Evolutionary conservation across 2,888 invertebrate species (phyloP), one percentile per base, ranked within the genome.

Genomic region (Parnassius mnemosyne): DNA sequence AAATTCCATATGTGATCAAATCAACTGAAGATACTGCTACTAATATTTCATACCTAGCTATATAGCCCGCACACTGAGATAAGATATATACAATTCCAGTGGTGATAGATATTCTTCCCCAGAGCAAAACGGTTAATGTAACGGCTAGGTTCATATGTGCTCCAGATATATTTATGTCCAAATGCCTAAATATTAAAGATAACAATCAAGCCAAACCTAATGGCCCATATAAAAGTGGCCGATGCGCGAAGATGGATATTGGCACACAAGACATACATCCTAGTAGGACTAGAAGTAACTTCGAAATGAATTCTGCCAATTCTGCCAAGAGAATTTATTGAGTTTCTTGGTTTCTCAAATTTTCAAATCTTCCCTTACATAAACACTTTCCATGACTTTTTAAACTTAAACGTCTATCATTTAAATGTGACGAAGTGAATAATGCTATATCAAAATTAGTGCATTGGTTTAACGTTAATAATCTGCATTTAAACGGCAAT

Each of bases 101-200:
- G 54, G 92, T 79, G 1, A 93, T 77, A 2, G 93, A 89, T 47
- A 93, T 87, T 25, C 85, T 79, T 0, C 94, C 94, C 73, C 93
- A 89, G 50, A 95, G 78, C 1, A 94, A 86, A 0, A 95, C 93
- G 0, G 94, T 94, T 5, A 95, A 77, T 0, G 95, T 95, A 1
- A 95, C 94, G 0, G 94, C 92, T 0, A 95, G 95, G 81, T 95
- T 95, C 66, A 95, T 77, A 75, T 95, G 95, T 0, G 94, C 94
- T 9, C 94, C 94, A 13, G 95, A 95, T 41, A 95, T 16, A n/a
- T n/a, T n/a, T 91, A 73, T 95, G 95, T 1, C 94, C 95, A 66
- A 95, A 93, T 64, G 92, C 92, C 91, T 94, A 93, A 49, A 95
- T 93, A 65, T 94, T 84, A 49, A 94, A 83, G 78, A 94, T 88